A percentile compares a stretch with the other conserved stretches of the same genome.
These are phyloP conservation scores for Hyperoplus lanceolatus DNA, from an alignment of 2,797 vertebrate genomes.

Conservation along the genomic window DNA sequence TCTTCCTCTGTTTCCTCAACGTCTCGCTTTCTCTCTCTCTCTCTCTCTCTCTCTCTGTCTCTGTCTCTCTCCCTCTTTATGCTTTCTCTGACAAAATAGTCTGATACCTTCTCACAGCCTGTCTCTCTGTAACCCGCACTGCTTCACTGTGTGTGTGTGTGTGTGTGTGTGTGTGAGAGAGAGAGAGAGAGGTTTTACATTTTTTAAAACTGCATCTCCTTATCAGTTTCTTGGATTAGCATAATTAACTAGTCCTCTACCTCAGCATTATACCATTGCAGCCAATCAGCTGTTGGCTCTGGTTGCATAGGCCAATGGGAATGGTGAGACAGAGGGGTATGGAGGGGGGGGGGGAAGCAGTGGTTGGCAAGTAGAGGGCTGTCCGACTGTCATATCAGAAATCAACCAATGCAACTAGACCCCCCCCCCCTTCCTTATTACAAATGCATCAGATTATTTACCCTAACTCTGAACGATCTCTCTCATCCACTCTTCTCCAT, in stretches of 20 bases:
- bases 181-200: slow-evolving; percentile 45
- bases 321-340: slow-evolving; percentile 42
- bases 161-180: slow-evolving; percentile 27
- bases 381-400: slow-evolving; percentile 57
- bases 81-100: slow-evolving; percentile 31
- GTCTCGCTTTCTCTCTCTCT: not conserved
- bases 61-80: slow-evolving; percentile 18
- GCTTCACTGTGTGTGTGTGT: slow-evolving; percentile 22
- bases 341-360: not conserved
- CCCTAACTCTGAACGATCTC: not conserved
- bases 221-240: slow-evolving; percentile 78
- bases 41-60: no score
- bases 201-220: slow-evolving; percentile 54
- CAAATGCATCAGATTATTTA: not conserved
- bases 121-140: slow-evolving; percentile 25
- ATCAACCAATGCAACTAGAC: slow-evolving; percentile 49
- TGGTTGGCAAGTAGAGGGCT: not conserved
- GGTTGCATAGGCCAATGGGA: slow-evolving; percentile 27
- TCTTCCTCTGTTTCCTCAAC: slow-evolving; percentile 29
- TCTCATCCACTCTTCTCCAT: not conserved
- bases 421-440: slow-evolving; percentile 5
- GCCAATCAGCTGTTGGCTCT: slow-evolving; percentile 40
- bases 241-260: slow-evolving; percentile 70
- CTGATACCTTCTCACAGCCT: slow-evolving; percentile 34
- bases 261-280: slow-evolving; percentile 44